These are phyloP conservation scores for Pseudobourletiella spinata DNA, from an alignment of 1,140 invertebrate species.

Conservation along the genomic window DNA sequence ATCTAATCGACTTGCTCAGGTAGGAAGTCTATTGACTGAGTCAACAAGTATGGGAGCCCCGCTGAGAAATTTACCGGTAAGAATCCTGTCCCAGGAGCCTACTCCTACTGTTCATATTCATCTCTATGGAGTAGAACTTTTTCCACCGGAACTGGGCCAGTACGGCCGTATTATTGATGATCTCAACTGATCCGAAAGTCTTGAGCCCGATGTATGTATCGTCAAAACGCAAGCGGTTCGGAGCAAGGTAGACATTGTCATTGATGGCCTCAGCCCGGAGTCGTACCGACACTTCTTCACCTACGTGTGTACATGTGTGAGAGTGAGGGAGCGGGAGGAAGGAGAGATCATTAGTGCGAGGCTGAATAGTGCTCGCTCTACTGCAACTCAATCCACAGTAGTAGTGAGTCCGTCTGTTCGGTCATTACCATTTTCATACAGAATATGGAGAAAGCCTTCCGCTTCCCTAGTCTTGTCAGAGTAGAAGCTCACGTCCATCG, in stretches of 20 bases:
- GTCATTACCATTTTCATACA: slow-evolving; percentile 44
- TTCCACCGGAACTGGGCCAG: slow-evolving; percentile 43
- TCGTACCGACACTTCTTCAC: slow-evolving; percentile 39
- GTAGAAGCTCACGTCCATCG: slow-evolving; percentile 35
- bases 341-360: no score
- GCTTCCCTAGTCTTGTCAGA: slow-evolving; percentile 35
- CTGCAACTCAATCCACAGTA: no score
- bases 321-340: no score
- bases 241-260: slow-evolving; percentile 38
- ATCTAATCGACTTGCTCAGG: no score
- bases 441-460: slow-evolving; percentile 38
- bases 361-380: no score
- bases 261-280: slow-evolving; percentile 38
- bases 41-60: no score
- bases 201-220: slow-evolving; percentile 43
- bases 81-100: background rate
- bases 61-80: background rate
- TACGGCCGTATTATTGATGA: slow-evolving; percentile 43
- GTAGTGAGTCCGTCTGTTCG: no score
- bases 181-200: slow-evolving; percentile 37
- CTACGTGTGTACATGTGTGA: no score
- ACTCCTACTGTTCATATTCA: background rate
- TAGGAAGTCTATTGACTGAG: no score
- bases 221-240: slow-evolving; percentile 39
- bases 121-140: slow-evolving; percentile 27